A percentile compares a stretch with the other conserved stretches of the same genome.
Conservation (phyloP, 2,888 invertebrate genomes). For the Lasioglossum morio region DNA sequence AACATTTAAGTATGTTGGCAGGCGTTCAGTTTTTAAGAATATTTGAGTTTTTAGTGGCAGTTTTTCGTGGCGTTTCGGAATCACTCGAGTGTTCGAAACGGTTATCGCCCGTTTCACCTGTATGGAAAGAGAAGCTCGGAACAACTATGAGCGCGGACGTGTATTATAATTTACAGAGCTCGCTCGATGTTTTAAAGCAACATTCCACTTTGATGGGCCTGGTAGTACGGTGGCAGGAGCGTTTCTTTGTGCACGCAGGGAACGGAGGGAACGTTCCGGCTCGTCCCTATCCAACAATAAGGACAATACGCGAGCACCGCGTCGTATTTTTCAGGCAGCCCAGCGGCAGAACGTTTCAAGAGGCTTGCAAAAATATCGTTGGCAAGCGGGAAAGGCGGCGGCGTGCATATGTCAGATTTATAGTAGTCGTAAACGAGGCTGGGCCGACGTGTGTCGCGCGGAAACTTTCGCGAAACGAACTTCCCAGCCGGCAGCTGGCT, state of each 20-base stretch:
- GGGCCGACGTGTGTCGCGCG: conserved; percentile 13
- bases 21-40: too few species aligned
- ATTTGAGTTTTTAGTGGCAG: too few species aligned
- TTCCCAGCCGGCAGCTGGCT: background rate
- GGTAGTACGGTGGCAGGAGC: background rate
- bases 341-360: conserved; percentile 5
- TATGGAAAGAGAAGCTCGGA: background rate
- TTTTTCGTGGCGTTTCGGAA: background rate
- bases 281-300: background rate
- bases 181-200: background rate
- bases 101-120: background rate
- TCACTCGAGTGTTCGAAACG: background rate
- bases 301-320: background rate
- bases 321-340: conserved; percentile 14
- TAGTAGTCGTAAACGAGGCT: conserved; percentile 52
- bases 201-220: conserved; percentile 6
- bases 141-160: background rate
- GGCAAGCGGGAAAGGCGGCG: conserved; percentile 4
- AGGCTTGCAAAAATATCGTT: conserved; percentile 5
- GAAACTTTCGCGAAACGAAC: conserved; percentile 20
- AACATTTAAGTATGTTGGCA: too few species aligned
- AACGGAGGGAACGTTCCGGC: background rate
- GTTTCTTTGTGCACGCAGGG: background rate
- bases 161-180: conserved; percentile 1
- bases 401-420: conserved; percentile 57